These are phyloP conservation scores for Panulirus ornatus DNA, from an alignment of 1,140 invertebrate genomes.

Conservation along the genomic window DNA sequence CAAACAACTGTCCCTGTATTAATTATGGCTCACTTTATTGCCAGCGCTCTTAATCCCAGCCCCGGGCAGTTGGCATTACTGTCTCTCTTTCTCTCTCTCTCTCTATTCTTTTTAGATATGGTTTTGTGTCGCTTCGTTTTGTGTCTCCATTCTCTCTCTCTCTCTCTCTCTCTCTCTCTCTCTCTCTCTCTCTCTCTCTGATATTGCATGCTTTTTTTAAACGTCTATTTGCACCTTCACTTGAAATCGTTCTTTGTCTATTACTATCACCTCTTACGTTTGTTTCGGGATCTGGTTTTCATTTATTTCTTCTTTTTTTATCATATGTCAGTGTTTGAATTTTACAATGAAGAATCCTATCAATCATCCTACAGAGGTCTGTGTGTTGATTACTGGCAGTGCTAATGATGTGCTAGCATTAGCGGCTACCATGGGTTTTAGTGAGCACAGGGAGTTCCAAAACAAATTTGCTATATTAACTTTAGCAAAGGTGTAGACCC, in stretches of 20 bases:
- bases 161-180: neutral
- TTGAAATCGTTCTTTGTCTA: too few relatives aligned
- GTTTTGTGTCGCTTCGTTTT: too few relatives aligned
- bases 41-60: neutral
- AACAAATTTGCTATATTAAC: too few relatives aligned
- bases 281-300: too few relatives aligned
- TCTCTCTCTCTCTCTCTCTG: neutral
- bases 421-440: too few relatives aligned
- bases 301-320: neutral
- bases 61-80: neutral
- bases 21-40: conserved; percentile 29
- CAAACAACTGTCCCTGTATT: conserved; percentile 12
- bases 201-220: neutral
- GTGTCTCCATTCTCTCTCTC: conserved; percentile 18
- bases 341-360: too few relatives aligned
- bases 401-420: too few relatives aligned
- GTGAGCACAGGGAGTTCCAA: too few relatives aligned
- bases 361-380: too few relatives aligned
- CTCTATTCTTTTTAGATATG: neutral
- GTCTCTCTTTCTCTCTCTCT: neutral
- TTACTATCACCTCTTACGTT: too few relatives aligned
- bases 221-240: neutral
- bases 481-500: too few relatives aligned
- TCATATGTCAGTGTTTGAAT: neutral
- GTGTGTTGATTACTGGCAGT: too few relatives aligned